Base-by-base conservation (phyloP, 2,888 invertebrate species). In the Lochmaea capreae region DNA sequence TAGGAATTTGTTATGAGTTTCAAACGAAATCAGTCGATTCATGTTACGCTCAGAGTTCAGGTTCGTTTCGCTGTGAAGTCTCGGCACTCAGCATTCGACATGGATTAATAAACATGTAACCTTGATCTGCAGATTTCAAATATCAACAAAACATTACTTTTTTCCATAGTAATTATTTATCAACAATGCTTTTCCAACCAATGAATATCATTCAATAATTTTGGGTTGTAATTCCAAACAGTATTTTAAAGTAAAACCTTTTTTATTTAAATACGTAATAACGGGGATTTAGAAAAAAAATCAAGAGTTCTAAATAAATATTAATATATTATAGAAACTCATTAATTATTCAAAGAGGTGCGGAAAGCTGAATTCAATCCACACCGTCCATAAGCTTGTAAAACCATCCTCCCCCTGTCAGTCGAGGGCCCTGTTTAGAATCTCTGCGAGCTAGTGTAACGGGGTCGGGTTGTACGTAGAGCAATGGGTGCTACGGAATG, bases 21-120 rank as follows among this genome's bases (percentile, higher is more conserved):
- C 83, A 83, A 84, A 83, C 83, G 81, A 83, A 83, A 80, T 76
- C 79, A 74, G 79, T 79, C 82, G 82, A 84, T 83, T 84, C 83
- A 83, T 83, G 82, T 81, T 82, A 79, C 80, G 80, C 80, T 79
- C 76, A 74, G 2, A 16, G 16, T 3, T 16, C 18, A 9, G 54
- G 49, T 5, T 49, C 49, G 49, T n/a, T 61, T 61, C 73, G 76
- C 76, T 74, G 67, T 69, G 71, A 71, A 71, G 72, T 71, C 73
- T 76, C 74, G 69, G 73, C 76, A 77, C 73, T 73, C 72, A 42
- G 74, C 72, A 54, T 16, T 61, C 67, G 67, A 69, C 65, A 73
- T 75, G 78, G 74, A 77, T 77, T 76, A 66, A 77, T 77, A 75
- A 81, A 82, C 81, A 80, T 81, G 81, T 80, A 78, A 80, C 81